These are phyloP conservation scores for Drosophila peninsularis DNA, from an alignment of 2,888 invertebrate species.

Conservation along the genomic window DNA sequence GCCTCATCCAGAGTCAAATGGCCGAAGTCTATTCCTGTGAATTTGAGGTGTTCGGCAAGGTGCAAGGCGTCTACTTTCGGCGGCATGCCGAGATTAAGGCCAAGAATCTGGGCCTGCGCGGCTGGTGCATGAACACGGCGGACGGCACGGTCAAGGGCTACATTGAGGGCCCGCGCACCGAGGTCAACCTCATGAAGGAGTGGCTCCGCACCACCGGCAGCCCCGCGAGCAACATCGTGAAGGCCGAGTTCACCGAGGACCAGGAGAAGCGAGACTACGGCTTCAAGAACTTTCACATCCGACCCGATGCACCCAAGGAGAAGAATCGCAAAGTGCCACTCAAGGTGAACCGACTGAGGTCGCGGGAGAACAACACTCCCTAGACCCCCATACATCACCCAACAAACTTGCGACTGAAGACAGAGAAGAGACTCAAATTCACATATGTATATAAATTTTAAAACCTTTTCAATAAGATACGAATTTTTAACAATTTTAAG, in stretches of 20 bases:
- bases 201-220: constrained; percentile 89
- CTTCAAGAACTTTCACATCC: constrained; percentile 57
- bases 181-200: constrained; percentile 86
- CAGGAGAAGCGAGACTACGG: constrained; percentile 39
- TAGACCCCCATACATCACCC: background rate
- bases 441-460: background rate
- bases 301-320: constrained; percentile 34
- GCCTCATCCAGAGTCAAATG: constrained; percentile 27
- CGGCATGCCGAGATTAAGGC: constrained; percentile 87
- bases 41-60: constrained; percentile 80
- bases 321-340: background rate
- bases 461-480: background rate
- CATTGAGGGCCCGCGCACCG: constrained; percentile 86
- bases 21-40: constrained; percentile 59
- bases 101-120: constrained; percentile 86
- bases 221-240: constrained; percentile 89
- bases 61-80: constrained; percentile 76
- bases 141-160: constrained; percentile 87
- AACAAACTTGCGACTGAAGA: background rate
- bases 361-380: background rate
- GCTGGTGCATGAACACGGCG: constrained; percentile 89
- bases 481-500: background rate
- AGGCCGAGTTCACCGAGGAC: constrained; percentile 87
- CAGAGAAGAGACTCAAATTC: background rate
- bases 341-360: background rate